Evolutionary conservation across 2,888 invertebrate genomes (phyloP), one percentile per base, ranked within the genome.

Genomic region (Dione juno): DNA sequence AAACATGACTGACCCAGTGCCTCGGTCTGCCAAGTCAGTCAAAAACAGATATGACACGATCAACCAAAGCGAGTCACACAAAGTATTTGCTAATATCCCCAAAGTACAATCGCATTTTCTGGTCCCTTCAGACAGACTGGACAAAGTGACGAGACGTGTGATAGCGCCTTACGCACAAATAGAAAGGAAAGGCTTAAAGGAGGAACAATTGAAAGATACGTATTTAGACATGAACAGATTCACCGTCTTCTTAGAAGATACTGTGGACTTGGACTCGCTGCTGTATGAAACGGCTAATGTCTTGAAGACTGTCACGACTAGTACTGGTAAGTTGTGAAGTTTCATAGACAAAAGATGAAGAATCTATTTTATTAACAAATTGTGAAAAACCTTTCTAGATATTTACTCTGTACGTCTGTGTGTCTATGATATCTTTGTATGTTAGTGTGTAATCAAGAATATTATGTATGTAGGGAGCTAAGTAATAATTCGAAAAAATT

Each of bases 111-210:
- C 92, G 0, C 92, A 93, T 66, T 92, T 92, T 74, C 74, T 92
- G 19, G 88, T 92, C 0, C 83, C 91, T 0, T 89, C 92, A 0
- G 91, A 93, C 5, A 91, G 87, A 69, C 80, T 93, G 14, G 94
- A 94, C 77, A 93, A 91, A 77, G 93, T 94, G 0, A 94, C 94
- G 0, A 85, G 93, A 66, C 84, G 94, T n/a, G 94, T 94, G 0
- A 94, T 95, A 65, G 94, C 94, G 0, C 95, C 95, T 0, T 95
- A 94, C 76, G 94, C 92, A 0, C 92, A 90, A 71, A 92, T 93
- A 63, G 90, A 90, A 76, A 77, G 93, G 43, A 91, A 88, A 67
- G 91, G 90, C 0, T 11, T 84, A 0, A 91, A 88, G 58, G 87
- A 87, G 7, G 88, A 88, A 5, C 88, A 87, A 14, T 79, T 81